Conservation (phyloP, 2,888 invertebrate species). For the Cosmopolites sordidus region DNA sequence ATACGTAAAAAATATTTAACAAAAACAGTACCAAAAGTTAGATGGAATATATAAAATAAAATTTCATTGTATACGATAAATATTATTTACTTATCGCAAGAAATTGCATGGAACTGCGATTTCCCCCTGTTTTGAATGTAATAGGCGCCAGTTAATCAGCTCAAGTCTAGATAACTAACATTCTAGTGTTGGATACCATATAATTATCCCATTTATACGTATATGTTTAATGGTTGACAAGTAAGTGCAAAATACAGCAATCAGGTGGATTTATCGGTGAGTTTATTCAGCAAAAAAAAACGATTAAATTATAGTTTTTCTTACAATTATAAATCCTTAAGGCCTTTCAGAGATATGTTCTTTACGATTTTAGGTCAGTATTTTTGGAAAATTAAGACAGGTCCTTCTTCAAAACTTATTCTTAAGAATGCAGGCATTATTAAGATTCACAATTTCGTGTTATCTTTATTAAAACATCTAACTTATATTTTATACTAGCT, state of each 20-base stretch:
- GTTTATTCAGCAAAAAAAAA: not conserved
- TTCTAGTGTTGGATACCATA: slow-evolving; percentile 27
- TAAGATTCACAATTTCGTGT: too few species aligned
- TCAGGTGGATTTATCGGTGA: not conserved
- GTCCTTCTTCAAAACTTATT: too few species aligned
- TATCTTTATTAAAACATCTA: too few species aligned
- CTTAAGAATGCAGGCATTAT: too few species aligned
- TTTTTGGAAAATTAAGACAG: too few species aligned
- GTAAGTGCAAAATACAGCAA: slow-evolving; percentile 1
- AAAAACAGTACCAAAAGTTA: too few species aligned
- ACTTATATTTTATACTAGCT: too few species aligned
- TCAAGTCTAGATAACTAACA: slow-evolving; percentile 29
- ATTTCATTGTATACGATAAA: not conserved
- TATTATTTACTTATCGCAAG: slow-evolving; percentile 13
- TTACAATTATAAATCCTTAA: too few species aligned
- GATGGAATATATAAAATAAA: too few species aligned
- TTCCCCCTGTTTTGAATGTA: slow-evolving; percentile 19
- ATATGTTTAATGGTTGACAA: slow-evolving; percentile 23
- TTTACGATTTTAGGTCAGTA: too few species aligned
- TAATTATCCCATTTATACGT: slow-evolving; percentile 29
- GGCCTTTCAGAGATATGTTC: too few species aligned
- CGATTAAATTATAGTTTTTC: not conserved
- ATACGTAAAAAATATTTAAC: too few species aligned
- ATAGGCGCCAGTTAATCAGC: slow-evolving; percentile 34
- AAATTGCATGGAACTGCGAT: slow-evolving; percentile 21